phyloP scores from a whole-genome alignment of 2,888 invertebrate genomes.

The Smittia sp. region DNA sequence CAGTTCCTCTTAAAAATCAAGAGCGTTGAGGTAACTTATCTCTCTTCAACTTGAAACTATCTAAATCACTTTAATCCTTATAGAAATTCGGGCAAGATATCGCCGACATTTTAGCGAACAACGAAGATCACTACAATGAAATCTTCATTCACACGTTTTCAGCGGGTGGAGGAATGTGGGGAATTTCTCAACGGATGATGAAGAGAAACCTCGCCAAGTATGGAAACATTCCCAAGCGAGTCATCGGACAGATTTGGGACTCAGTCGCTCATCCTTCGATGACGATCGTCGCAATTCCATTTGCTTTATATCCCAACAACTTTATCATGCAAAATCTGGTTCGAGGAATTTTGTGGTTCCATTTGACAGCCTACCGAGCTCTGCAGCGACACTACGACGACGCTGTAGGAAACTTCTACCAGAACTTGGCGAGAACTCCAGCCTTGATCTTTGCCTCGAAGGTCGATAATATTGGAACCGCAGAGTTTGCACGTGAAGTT shows the following conservation, averaged over 20 bases:
- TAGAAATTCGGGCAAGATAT: background rate
- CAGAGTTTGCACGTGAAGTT: background rate
- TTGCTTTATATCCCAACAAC: background rate
- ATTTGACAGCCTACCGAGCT: background rate
- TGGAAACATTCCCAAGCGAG: background rate
- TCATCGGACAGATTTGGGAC: background rate
- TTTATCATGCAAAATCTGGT: background rate
- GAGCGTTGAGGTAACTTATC: background rate
- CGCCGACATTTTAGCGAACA: background rate
- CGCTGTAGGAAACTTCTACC: background rate
- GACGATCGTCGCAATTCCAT: background rate
- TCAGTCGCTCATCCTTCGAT: background rate
- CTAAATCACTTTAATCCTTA: background rate
- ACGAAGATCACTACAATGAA: background rate
- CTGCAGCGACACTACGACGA: background rate
- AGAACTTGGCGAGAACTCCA: background rate
- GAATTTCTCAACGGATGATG: background rate
- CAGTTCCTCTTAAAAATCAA: background rate
- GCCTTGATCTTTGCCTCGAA: background rate
- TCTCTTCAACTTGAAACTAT: too few relatives aligned
- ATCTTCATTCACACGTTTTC: background rate
- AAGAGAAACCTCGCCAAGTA: background rate
- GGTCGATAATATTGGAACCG: background rate
- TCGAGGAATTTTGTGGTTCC: background rate
- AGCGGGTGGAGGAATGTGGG: background rate